These are phyloP conservation scores for Phenacoccus solenopsis DNA, from an alignment of 1,140 invertebrate species.

Conservation along the genomic window DNA sequence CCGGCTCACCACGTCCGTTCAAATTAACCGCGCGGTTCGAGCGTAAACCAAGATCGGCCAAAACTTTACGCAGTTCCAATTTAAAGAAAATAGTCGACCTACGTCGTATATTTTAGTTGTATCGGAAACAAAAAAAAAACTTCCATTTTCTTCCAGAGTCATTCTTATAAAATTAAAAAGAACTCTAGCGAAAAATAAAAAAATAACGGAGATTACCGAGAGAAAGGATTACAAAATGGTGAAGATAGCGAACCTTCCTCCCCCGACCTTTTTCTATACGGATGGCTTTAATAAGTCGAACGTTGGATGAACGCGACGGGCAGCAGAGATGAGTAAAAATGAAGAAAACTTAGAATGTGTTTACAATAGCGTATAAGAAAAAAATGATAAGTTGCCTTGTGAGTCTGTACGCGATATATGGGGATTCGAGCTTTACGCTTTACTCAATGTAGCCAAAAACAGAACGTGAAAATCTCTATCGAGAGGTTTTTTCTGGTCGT, in stretches of 20 bases:
- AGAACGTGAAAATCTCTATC: no score
- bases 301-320: not conserved
- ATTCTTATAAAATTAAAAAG: constrained; percentile 4
- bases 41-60: no score
- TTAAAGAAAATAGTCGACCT: not conserved
- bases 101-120: not conserved
- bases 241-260: not conserved
- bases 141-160: not conserved
- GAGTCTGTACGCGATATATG: no score
- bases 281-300: not conserved
- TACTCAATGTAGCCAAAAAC: no score
- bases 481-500: no score
- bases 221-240: not conserved
- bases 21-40: not conserved
- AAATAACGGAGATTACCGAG: not conserved
- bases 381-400: not conserved
- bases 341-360: not conserved
- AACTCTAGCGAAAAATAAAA: not conserved
- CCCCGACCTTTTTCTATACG: not conserved
- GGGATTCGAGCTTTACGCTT: no score
- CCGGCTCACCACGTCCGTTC: no score
- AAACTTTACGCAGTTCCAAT: not conserved
- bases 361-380: not conserved
- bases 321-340: not conserved
- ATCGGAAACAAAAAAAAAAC: not conserved